Evolutionary conservation across 2,888 invertebrate genomes (phyloP).

Genomic region (Pheosia tremula): DNA sequence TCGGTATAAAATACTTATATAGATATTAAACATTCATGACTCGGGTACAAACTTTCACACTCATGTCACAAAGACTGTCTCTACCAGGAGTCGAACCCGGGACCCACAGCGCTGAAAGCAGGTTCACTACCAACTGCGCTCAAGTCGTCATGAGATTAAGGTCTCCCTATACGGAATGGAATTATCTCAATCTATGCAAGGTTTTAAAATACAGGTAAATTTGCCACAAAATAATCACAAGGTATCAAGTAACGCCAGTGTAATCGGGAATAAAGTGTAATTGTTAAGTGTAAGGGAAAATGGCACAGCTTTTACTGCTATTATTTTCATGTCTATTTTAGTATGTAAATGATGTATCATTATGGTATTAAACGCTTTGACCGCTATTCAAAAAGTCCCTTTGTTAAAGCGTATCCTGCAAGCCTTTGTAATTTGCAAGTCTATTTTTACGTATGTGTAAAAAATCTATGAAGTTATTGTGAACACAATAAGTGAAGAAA

Average conservation of each 20-base stretch:
- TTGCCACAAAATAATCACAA: neutral
- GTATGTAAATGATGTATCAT: conserved; percentile 44
- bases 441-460: neutral
- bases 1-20: no score
- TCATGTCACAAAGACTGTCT: no score
- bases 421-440: conserved; percentile 8
- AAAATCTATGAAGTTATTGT: neutral
- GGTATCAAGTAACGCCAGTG: neutral
- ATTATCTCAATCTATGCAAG: neutral
- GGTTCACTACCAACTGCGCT: no score
- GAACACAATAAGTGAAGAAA: no score
- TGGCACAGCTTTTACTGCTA: conserved; percentile 12
- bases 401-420: neutral
- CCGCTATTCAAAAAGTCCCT: conserved; percentile 9
- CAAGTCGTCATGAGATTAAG: no score
- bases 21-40: no score
- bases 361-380: conserved; percentile 32
- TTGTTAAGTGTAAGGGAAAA: conserved; percentile 5
- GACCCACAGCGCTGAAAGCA: no score
- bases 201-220: neutral
- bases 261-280: conserved; percentile 4
- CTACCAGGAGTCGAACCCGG: no score
- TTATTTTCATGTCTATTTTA: conserved; percentile 40
- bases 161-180: neutral
- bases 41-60: no score